Conservation (phyloP, 2,113 vertebrate genomes). For the human (Homo sapiens) region GRCh38 chr2:62485501-62486000, state of each 20-base stretch:
- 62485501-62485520: neutral
- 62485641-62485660: slow-evolving; percentile 9
- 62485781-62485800: neutral
- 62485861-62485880: neutral
- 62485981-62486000: slow-evolving; percentile 62
- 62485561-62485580: slow-evolving; percentile 11
- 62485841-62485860: neutral
- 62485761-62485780: neutral
- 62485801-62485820: neutral
- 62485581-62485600: neutral
- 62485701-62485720: slow-evolving; percentile 9
- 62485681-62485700: neutral
- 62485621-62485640: neutral
- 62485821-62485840: neutral
- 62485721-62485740: neutral
- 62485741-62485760: neutral
- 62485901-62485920: neutral
- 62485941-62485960: slow-evolving; percentile 64
- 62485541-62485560: neutral
- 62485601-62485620: neutral
- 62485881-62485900: neutral
- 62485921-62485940: slow-evolving; percentile 40
- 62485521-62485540: neutral
- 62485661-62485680: slow-evolving; percentile 7
- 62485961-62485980: neutral